Evolutionary conservation across 1,140 invertebrate species (phyloP), one percentile per base, ranked within the genome.

Genomic region (Popillia japonica): DNA sequence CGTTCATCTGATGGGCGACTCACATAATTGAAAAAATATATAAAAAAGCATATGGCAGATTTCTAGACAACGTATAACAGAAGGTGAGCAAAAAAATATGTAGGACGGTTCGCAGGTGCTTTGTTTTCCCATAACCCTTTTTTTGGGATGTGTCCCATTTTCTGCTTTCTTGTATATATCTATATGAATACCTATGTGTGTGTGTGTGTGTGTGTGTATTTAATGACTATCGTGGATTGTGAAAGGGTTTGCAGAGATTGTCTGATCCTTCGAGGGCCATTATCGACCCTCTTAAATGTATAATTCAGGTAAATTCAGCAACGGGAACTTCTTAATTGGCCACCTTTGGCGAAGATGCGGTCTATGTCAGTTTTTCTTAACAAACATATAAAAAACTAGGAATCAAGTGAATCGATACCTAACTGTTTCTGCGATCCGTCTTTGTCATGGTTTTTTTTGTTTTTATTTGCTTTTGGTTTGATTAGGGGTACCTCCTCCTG

Each of bases 91-190:
- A 79, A 81, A n/a, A 78, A 79, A 80, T 78, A 81, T 80, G 80
- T 80, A 75, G 78, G 80, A 77, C 80, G 81, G 80, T 79, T 81
- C 81, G 82, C 82, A 83, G 82, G 82, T 83, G 82, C 81, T 81
- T 77, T 55, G 80, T 80, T 82, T 83, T 81, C 82, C 82, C 81
- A 82, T 81, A 83, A 82, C 82, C 82, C 81, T 83, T 82, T 80
- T 78, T 48, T 82, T 44, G 82, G 80, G 48, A 55, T 55, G 48
- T 68, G 61, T 68, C 82, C 82, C 81, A 83, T 76, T 83, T 83
- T 78, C 81, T 80, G 82, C 14, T 7, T 68, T 22, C 27, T 68
- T 14, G 20, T 68, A 48, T 48, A 48, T 48, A 14, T 48, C 1
- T 48, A 14, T 48, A 14, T 48, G 44, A 14, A 34, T 34, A 34